These are phyloP conservation scores for Pandion haliaetus DNA, from an alignment of 2,113 vertebrate genomes.

Conservation along the genomic window DNA sequence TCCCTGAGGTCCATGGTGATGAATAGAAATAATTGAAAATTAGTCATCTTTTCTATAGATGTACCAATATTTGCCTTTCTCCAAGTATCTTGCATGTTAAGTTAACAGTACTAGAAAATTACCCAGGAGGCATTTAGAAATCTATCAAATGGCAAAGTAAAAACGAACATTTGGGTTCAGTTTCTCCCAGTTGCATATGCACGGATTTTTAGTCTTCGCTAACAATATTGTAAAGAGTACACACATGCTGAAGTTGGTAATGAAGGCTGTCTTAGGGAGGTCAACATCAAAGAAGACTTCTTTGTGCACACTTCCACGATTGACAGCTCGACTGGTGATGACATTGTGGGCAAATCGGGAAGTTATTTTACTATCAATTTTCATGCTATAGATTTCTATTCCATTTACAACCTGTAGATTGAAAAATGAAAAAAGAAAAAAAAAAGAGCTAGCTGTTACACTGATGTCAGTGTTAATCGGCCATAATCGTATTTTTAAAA, in stretches of 20 bases:
- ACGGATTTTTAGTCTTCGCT: neutral
- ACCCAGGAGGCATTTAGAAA: neutral
- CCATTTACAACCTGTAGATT: conserved; percentile 63
- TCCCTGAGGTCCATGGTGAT: neutral
- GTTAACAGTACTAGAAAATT: neutral
- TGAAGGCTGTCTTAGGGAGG: conserved; percentile 94
- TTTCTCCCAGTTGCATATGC: neutral
- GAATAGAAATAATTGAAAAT: conserved; percentile 1
- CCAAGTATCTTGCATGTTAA: neutral
- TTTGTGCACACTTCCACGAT: conserved; percentile 75
- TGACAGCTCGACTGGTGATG: conserved; percentile 88
- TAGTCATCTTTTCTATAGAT: neutral
- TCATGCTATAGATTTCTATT: conserved; percentile 85
- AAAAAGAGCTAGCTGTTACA: neutral
- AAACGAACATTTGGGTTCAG: neutral
- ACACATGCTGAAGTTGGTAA: conserved; percentile 92
- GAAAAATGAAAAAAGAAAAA: neutral
- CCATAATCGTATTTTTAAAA: neutral
- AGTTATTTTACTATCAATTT: conserved; percentile 86
- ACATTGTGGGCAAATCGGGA: conserved; percentile 89
- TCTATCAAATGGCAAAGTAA: neutral
- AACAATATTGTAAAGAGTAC: conserved; percentile 31
- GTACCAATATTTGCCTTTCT: neutral
- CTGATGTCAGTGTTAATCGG: neutral
- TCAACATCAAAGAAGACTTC: conserved; percentile 88